Percentiles rank a stretch among this genome's conserved stretches.
Evolutionary conservation across 2,888 invertebrate genomes (phyloP).

Genomic region (Drosophila vallismaia): DNA sequence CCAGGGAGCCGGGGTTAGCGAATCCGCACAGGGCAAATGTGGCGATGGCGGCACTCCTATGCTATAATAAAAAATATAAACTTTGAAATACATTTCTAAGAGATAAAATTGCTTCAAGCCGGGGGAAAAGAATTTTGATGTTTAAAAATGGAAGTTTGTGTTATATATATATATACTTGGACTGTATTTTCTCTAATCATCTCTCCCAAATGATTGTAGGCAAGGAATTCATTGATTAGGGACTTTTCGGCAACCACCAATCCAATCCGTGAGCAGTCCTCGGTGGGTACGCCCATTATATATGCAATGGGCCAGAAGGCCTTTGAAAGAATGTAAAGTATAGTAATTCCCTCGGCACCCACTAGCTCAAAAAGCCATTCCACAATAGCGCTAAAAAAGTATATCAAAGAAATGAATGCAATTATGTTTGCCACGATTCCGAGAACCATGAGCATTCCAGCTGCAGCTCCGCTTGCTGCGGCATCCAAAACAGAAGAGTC

Average conservation of each 20-base stretch:
- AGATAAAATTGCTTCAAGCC: no score
- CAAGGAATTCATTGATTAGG: slow-evolving; percentile 95
- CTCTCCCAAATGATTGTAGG: slow-evolving; percentile 89
- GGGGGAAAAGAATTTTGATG: no score
- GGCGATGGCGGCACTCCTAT: slow-evolving; percentile 90
- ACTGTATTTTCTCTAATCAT: slow-evolving; percentile 83
- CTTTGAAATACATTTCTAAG: not conserved
- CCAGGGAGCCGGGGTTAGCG: slow-evolving; percentile 93
- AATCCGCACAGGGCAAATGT: slow-evolving; percentile 96
- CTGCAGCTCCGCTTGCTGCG: slow-evolving; percentile 92
- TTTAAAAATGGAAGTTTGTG: no score
- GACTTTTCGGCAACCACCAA: slow-evolving; percentile 94
- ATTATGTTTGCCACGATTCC: slow-evolving; percentile 88
- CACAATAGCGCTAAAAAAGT: slow-evolving; percentile 45
- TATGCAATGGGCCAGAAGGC: slow-evolving; percentile 43
- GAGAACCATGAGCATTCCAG: slow-evolving; percentile 90
- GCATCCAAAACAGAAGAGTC: slow-evolving; percentile 94
- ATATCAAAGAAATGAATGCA: slow-evolving; percentile 51
- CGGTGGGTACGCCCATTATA: slow-evolving; percentile 79
- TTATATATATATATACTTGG: slow-evolving; percentile 29
- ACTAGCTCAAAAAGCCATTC: slow-evolving; percentile 50
- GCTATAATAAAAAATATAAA: slow-evolving; percentile 83
- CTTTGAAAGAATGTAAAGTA: slow-evolving; percentile 31
- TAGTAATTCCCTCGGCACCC: slow-evolving; percentile 24
- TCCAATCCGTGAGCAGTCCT: slow-evolving; percentile 89